Conservation (phyloP, 92 coral and sea anemone species). For the Actinostola sp. region DNA sequence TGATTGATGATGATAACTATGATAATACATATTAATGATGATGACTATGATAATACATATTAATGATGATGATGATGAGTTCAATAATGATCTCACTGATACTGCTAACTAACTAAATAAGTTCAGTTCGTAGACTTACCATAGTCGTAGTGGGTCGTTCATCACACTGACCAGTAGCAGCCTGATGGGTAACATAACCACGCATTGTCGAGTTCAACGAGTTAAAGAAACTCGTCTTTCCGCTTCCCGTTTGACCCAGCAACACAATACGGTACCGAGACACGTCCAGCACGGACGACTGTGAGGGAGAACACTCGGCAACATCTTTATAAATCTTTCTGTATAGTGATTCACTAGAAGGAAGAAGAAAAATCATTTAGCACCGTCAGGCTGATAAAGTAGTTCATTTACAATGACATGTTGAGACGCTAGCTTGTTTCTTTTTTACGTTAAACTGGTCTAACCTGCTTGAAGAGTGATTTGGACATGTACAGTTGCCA, state of each 20-base stretch:
- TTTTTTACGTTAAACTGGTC: no score
- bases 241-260: conserved; percentile 41
- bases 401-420: neutral
- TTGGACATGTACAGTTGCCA: neutral
- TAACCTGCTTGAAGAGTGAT: no score
- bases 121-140: conserved; percentile 8
- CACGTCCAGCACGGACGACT: neutral
- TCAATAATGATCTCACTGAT: neutral
- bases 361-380: neutral
- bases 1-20: no score
- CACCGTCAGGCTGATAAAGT: neutral
- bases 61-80: neutral
- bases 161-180: conserved; percentile 15
- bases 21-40: no score
- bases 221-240: conserved; percentile 51
- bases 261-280: conserved; percentile 26
- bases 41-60: no score
- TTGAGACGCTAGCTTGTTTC: no score
- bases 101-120: neutral
- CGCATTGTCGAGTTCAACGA: conserved; percentile 41
- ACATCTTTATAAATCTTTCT: neutral
- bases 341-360: neutral
- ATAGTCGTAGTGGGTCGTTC: conserved; percentile 15
- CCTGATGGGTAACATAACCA: conserved; percentile 38
- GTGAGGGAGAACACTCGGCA: neutral